phyloP scores from a whole-genome alignment of 2,113 vertebrate genomes.

The Hepsetus odoe region DNA sequence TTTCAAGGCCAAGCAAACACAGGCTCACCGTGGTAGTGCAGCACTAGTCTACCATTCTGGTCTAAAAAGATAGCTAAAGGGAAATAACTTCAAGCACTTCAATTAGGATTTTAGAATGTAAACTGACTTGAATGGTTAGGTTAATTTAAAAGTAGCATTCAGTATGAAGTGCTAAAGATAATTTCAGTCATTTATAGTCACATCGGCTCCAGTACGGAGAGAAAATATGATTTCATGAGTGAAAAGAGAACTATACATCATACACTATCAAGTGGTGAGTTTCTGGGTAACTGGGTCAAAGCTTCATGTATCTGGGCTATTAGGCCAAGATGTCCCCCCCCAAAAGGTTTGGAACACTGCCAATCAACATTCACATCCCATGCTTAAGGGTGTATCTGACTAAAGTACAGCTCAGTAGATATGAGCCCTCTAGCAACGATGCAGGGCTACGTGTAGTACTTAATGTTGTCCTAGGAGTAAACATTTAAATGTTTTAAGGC shows the following conservation, averaged over 20 bases:
- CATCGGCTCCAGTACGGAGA: background rate
- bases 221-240: too few species aligned
- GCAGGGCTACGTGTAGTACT: background rate
- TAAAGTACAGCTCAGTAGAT: background rate
- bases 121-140: too few species aligned
- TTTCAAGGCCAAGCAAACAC: background rate
- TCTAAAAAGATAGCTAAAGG: too few species aligned
- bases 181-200: background rate
- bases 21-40: too few species aligned
- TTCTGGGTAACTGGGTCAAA: constrained; percentile 51
- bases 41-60: too few species aligned
- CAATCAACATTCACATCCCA: constrained; percentile 27
- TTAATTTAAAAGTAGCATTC: background rate
- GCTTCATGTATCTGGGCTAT: constrained; percentile 31
- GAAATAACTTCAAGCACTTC: too few species aligned
- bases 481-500: background rate
- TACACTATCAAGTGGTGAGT: background rate
- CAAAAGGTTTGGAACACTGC: constrained; percentile 9
- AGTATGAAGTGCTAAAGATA: background rate
- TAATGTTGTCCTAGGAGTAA: background rate
- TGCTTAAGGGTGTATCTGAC: background rate
- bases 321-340: constrained; percentile 20
- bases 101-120: too few species aligned
- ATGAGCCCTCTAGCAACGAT: background rate
- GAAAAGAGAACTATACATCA: too few species aligned